These are phyloP conservation scores for Botia kubotai DNA, from an alignment of 2,797 vertebrate species.

Conservation along the genomic window DNA sequence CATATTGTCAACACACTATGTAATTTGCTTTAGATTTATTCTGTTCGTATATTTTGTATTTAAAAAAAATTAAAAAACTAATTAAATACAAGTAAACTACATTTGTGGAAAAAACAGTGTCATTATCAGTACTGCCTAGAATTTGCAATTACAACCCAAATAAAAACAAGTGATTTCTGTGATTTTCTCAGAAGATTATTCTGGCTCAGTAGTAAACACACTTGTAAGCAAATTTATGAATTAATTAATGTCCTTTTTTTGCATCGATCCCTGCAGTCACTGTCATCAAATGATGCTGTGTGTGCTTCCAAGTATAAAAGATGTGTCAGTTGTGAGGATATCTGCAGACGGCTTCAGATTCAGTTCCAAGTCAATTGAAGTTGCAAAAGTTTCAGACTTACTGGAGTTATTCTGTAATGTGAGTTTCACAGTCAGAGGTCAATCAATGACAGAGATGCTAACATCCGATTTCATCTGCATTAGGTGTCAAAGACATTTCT, in stretches of 20 bases:
- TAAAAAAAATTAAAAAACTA: background rate
- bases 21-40: too few species aligned
- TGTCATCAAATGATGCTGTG: background rate
- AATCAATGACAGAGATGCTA: slow-evolving; percentile 10
- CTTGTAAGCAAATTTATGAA: background rate
- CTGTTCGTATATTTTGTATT: background rate
- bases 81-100: slow-evolving; percentile 19
- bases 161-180: slow-evolving; percentile 6
- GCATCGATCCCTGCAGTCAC: background rate
- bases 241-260: slow-evolving; percentile 5
- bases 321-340: background rate
- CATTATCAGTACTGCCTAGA: slow-evolving; percentile 1
- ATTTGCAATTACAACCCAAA: background rate
- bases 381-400: background rate
- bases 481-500: slow-evolving; percentile 12
- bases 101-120: slow-evolving; percentile 7
- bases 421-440: background rate
- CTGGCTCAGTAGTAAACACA: background rate
- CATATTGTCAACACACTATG: too few species aligned
- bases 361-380: background rate
- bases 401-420: background rate
- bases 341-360: background rate
- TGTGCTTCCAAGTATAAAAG: background rate
- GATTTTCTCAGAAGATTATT: slow-evolving; percentile 8
- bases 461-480: background rate